Evolutionary conservation across 2,113 vertebrate genomes (phyloP).

Genomic region (Megaptera novaeangliae): DNA sequence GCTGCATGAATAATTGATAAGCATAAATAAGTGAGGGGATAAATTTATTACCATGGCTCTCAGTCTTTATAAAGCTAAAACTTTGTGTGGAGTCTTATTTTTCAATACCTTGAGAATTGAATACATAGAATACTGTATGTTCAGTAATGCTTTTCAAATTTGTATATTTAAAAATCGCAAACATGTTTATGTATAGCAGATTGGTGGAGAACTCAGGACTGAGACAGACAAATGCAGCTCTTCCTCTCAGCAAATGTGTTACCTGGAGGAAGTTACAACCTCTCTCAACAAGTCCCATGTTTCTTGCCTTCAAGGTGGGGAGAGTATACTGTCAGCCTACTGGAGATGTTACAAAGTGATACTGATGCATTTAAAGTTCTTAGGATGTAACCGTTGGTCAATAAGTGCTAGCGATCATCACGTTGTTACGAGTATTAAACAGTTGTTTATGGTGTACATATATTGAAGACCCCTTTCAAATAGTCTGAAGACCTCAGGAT

Average conservation of each 20-base stretch:
- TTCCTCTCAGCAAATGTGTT: not conserved
- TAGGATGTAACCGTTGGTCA: not conserved
- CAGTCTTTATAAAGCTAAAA: not conserved
- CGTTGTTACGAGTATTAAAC: not conserved
- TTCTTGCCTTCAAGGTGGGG: not conserved
- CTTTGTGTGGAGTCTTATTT: not conserved
- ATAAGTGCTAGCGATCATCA: not conserved
- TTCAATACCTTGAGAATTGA: not conserved
- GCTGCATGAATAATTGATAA: slow-evolving; percentile 41
- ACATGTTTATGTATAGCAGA: rapidly evolving
- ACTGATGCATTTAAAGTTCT: not conserved
- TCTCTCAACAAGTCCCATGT: not conserved
- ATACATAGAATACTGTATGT: not conserved
- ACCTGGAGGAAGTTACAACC: not conserved
- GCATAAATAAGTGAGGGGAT: not conserved
- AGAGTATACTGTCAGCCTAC: not conserved
- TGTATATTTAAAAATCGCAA: not conserved
- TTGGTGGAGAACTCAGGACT: not conserved
- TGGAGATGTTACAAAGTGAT: too few species aligned
- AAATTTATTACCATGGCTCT: not conserved
- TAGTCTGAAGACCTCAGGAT: too few species aligned
- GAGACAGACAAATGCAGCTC: not conserved
- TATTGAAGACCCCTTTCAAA: not conserved
- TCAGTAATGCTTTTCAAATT: not conserved
- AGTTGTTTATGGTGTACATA: rapidly evolving